These are phyloP conservation scores for Noctua fimbriata DNA, from an alignment of 2,888 invertebrate genomes.

Conservation along the genomic window DNA sequence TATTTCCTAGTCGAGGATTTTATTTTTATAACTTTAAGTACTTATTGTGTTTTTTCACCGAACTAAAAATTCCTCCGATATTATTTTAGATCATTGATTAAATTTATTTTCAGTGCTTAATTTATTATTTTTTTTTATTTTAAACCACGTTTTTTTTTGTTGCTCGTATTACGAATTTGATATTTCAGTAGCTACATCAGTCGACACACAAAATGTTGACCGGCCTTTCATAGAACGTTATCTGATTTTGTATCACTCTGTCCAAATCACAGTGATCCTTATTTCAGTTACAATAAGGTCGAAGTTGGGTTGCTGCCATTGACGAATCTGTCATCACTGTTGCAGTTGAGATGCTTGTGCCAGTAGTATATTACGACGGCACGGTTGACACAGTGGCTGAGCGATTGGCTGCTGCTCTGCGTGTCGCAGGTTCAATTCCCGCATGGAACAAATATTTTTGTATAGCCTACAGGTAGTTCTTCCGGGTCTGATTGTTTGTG, in stretches of 20 bases:
- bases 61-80: slow-evolving; percentile 27
- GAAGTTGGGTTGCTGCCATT: background rate
- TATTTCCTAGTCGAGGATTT: slow-evolving; percentile 5
- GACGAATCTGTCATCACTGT: background rate
- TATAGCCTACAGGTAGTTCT: background rate
- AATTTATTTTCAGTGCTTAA: background rate
- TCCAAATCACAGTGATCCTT: background rate
- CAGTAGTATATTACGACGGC: background rate
- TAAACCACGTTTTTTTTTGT: background rate
- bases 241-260: background rate
- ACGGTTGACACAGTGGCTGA: background rate
- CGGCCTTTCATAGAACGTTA: too few species aligned
- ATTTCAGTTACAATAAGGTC: background rate
- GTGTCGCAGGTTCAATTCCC: background rate
- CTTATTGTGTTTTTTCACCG: background rate
- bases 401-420: background rate
- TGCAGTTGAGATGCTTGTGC: background rate
- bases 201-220: too few species aligned
- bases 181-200: too few species aligned
- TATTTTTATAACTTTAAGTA: background rate
- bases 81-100: slow-evolving; percentile 22
- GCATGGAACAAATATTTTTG: background rate
- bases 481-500: background rate
- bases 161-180: background rate
- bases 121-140: too few species aligned